Evolutionary conservation across 2,797 vertebrate species (phyloP), one percentile per base, ranked within the genome.

Genomic region (Syngnathus acus): DNA sequence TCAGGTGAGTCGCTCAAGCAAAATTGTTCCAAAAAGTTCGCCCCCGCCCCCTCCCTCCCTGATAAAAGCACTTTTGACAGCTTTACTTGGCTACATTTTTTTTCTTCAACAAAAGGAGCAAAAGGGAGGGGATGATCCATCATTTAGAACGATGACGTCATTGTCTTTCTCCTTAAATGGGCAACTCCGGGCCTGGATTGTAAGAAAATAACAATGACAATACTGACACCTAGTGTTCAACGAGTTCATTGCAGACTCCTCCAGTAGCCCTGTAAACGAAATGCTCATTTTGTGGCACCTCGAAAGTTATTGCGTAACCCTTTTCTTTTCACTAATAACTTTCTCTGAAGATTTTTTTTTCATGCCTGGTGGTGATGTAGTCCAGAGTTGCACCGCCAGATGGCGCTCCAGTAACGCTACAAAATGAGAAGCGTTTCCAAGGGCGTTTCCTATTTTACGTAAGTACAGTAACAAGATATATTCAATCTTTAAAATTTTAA

Each of bases 41-140:
- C 70, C 54, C 54, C 23, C 54, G 0, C 53, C 23, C 53, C 80
- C 75, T 69, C 53, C 53, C 23, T 23, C 80, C 74, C 70, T 75
- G 80, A 81, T 89, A 90, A 90, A 90, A 84, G 74, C 78, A 70
- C 72, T 57, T 65, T 71, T 87, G 82, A 76, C 75, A 85, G 85
- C 78, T 88, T 86, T 85, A 87, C 81, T 65, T 76, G 54, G 26
- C 6, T 53, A 63, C 81, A 83, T 23, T 23, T 23, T 23, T 23
- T 85, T 82, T 83, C 74, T 45, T 59, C 71, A 76, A 83, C 71
- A 83, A 83, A 85, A 72, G 57, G 59, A 61, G 64, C 42, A 16
- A 45, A 65, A 51, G 62, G 72, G 53, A 75, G 60, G 38, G 63
- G 47, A 61, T 42, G 68, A 79, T 82, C 67, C 61, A 80, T 87